Evolutionary conservation across 2,113 vertebrate genomes (phyloP), one percentile per base, ranked within the genome.

Genomic region (Ammospiza caudacuta): DNA sequence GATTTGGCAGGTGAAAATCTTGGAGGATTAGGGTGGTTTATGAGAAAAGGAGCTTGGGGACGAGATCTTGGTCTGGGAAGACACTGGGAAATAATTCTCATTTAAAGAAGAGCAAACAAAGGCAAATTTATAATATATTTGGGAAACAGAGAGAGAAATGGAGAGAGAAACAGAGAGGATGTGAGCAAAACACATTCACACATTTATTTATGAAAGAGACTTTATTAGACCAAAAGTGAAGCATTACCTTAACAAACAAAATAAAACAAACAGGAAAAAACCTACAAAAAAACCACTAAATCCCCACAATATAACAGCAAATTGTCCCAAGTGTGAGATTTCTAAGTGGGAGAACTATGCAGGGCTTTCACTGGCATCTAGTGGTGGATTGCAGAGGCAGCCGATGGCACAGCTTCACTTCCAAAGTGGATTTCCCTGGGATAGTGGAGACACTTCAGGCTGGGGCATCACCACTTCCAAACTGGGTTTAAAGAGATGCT

Each of bases 291-390:
- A 52, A 15, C 9, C 49, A 51, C 49, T 27, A 27, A 52, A 52
- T 1, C 4, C 14, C 14, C 13, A 47, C 23, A 70, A 47, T 67
- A 47, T 33, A 80, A 8, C 29, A 49, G 29, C 6, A 58, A 83
- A 57, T 29, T 70, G 19, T 33, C 55, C 4, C 18, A 77, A 88
- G 35, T 15, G 7, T 54, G 39, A 77, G 22, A 9, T 52, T 86
- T 51, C 11, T 20, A 31, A 49, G 44, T 1, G 0, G 15, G 25
- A 93, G 37, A n/a, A 46, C 9, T 9, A 14, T 57, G 54, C 75
- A 95, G 68, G 89, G 93, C 95, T 94, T 96, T 67, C 95, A 95
- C 78, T 96, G 96, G 92, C 96, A 97, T 70, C 95, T 96, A 96
- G 94, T 92, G 95, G 96, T 47, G 58, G 3, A 0, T 44, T 68